Evolutionary conservation across 2,113 vertebrate species (phyloP).

Genomic region (Lonchura striata): DNA sequence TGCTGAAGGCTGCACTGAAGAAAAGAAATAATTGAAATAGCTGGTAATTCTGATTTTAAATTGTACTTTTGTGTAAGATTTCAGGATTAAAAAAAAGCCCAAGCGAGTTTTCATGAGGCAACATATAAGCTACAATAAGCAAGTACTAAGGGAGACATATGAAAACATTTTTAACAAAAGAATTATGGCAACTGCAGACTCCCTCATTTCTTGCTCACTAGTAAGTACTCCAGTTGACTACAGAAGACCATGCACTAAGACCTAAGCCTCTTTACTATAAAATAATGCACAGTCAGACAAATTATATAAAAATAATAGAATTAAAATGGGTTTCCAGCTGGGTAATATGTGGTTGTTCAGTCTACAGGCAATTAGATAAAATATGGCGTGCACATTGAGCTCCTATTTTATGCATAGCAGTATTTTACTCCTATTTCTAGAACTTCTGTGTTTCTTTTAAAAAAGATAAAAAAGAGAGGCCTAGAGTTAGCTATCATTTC

Average conservation of each 20-base stretch:
- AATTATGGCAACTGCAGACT: background rate
- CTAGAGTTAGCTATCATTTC: background rate
- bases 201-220: background rate
- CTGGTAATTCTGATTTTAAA: background rate
- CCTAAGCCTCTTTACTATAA: background rate
- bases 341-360: background rate
- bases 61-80: background rate
- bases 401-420: background rate
- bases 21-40: background rate
- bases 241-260: background rate
- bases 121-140: background rate
- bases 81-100: background rate
- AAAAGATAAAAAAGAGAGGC: background rate
- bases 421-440: background rate
- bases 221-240: background rate
- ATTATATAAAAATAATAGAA: background rate
- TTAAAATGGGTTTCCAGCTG: background rate
- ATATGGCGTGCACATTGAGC: accelerated
- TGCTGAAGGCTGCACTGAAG: background rate
- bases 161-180: background rate
- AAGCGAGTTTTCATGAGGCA: background rate
- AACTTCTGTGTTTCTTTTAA: background rate
- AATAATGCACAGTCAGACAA: background rate
- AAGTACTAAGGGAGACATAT: background rate
- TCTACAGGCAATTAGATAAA: background rate